Base-by-base conservation (phyloP, 53 echinoderm and acorn worm genomes). In the Temnopleurus reevesii region DNA sequence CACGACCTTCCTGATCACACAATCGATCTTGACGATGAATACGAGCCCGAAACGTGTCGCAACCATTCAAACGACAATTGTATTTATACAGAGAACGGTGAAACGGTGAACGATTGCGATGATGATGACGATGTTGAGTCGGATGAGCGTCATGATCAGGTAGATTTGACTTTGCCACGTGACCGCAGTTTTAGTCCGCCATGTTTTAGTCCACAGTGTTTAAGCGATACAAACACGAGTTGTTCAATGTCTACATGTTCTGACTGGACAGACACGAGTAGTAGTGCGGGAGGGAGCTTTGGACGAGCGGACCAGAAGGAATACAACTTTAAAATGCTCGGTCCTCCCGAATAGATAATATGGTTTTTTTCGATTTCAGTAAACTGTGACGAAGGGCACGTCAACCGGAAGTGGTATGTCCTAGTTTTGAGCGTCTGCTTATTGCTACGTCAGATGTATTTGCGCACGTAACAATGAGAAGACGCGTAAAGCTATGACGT, bases 201-300 rank as follows among this genome's bases (percentile, higher is more conserved):
- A n/a, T 85, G 63, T 41, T 60, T 36, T 17, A 38, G 49, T 5
- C 53, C 88, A 12, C 31, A 49, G 27, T 46, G 88, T 49, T 66
- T 35, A 9, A 66, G 71, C 23, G 88, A 87, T 51, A 87, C 31
- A 4, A 71, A 55, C 29, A 87, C 58, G 38, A 89, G 89, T 84
- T 92, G 92, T 79, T 92, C 97, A 19, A 95, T 95, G 95, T 95
- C 97, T 2, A 95, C 95, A 13, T 91, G 91, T 29, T 97, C 97
- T 38, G 95, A 94, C 55, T 86, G 91, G 57, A 94, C 95, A 15
- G 94, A 92, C 44, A 94, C 90, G 23, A 89, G 93, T 19, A 95
- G 95, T 35, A 94, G 95, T 44, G 93, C 91, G 5, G 94, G 96
- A 8, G 94, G 94, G 3, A 97, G 95, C 77, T 95, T 94, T 58